Conservation (phyloP, 2,797 vertebrate genomes). For the Argya squamiceps region DNA sequence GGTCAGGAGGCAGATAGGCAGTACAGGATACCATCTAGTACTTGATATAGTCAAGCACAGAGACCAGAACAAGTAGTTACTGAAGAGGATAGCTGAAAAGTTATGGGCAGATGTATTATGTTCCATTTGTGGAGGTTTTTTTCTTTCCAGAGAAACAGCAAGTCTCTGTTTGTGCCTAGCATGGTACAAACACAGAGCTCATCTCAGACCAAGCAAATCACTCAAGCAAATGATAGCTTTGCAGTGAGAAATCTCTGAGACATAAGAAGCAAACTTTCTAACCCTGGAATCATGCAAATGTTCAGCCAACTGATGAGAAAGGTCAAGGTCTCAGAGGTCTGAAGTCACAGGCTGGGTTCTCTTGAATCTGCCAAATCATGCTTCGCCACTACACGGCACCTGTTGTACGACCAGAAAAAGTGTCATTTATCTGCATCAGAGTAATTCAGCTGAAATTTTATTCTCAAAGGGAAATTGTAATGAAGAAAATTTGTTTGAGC, state of each 20-base stretch:
- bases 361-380: neutral
- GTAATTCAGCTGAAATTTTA: neutral
- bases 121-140: neutral
- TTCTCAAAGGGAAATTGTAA: neutral
- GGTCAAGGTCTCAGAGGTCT: neutral
- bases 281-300: neutral
- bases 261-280: neutral
- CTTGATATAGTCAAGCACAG: neutral
- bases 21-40: neutral
- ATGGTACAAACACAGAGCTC: accelerated
- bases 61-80: neutral
- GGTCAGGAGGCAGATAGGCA: neutral
- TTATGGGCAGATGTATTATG: neutral
- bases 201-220: neutral
- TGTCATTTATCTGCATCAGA: neutral
- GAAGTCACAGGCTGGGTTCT: neutral
- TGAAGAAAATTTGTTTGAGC: neutral
- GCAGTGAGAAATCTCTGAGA: neutral
- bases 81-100: neutral
- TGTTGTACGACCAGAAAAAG: neutral
- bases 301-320: neutral
- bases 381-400: neutral
- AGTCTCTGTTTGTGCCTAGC: neutral
- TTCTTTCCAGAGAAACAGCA: neutral
- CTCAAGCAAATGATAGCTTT: neutral